A percentile compares a stretch with the other conserved stretches of the same genome.
phyloP scores from a whole-genome alignment of 1,140 invertebrate species.

The Carposina sasakii region DNA sequence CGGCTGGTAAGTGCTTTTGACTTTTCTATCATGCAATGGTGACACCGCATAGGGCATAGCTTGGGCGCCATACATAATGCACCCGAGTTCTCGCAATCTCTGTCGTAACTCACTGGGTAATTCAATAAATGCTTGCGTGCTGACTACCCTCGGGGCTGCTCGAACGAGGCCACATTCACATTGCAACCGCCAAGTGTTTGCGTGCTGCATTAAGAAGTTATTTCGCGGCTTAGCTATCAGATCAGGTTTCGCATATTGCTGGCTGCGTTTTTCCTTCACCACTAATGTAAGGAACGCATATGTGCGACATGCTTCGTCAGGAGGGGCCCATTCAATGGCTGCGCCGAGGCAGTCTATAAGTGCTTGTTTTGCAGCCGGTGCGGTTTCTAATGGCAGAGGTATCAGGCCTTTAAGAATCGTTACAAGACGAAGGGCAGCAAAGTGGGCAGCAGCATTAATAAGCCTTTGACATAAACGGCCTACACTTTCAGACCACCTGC shows the following conservation, averaged over 20 bases:
- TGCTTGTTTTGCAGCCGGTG: constrained; percentile 33
- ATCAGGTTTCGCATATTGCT: constrained; percentile 36
- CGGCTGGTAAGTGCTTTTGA: constrained; percentile 15
- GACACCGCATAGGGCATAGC: constrained; percentile 23
- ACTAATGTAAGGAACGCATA: constrained; percentile 41
- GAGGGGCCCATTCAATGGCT: constrained; percentile 52
- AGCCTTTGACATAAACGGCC: constrained; percentile 45
- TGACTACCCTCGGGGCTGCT: constrained; percentile 39
- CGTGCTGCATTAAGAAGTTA: constrained; percentile 30
- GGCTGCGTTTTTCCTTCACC: constrained; percentile 31
- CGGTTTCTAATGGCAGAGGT: constrained; percentile 22
- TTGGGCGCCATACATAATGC: constrained; percentile 48
- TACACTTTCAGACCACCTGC: constrained; percentile 45
- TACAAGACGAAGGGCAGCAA: constrained; percentile 38
- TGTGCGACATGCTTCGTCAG: constrained; percentile 41
- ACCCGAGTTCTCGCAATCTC: constrained; percentile 49
- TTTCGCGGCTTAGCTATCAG: constrained; percentile 23
- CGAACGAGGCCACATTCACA: constrained; percentile 46
- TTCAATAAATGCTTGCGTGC: constrained; percentile 48
- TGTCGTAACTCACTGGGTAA: constrained; percentile 42
- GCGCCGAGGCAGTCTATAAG: constrained; percentile 47
- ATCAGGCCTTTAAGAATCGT: constrained; percentile 28
- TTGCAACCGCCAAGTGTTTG: constrained; percentile 39
- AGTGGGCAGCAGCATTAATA: constrained; percentile 48
- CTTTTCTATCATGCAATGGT: constrained; percentile 29